A percentile compares a stretch with the other conserved stretches of the same genome.
phyloP scores from a whole-genome alignment of 1,140 invertebrate species.

The Eumeta japonica region DNA sequence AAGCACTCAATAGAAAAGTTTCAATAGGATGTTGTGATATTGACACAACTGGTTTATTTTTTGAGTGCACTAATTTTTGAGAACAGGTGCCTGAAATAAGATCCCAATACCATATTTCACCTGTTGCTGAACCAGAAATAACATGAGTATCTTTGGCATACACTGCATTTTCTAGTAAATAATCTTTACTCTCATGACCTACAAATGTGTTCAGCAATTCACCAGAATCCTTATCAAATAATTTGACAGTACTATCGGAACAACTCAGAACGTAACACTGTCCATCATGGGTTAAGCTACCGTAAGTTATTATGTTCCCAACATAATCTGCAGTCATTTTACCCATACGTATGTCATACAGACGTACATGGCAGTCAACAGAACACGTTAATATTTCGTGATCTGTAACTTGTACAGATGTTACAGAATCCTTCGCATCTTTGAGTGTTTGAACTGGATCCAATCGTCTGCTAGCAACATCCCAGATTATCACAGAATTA shows the following conservation, averaged over 20 bases:
- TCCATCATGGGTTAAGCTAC: conserved; percentile 77
- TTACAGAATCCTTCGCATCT: conserved; percentile 93
- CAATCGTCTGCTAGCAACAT: conserved; percentile 55
- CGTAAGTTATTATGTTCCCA: conserved; percentile 74
- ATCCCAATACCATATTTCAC: conserved; percentile 86
- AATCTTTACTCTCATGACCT: conserved; percentile 78
- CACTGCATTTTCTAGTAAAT: conserved; percentile 83
- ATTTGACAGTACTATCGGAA: conserved; percentile 75
- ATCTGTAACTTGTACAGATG: conserved; percentile 79
- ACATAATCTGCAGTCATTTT: conserved; percentile 81
- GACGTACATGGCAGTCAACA: conserved; percentile 82
- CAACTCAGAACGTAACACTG: conserved; percentile 85
- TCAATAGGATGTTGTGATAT: conserved; percentile 71
- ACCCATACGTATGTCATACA: conserved; percentile 89
- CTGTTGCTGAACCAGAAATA: conserved; percentile 85
- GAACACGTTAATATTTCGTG: conserved; percentile 90
- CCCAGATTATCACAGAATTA: conserved; percentile 89
- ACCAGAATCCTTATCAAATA: conserved; percentile 78
- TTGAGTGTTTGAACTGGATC: conserved; percentile 66
- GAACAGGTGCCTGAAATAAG: conserved; percentile 71
- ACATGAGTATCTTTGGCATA: conserved; percentile 79
- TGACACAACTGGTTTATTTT: conserved; percentile 63
- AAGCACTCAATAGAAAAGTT: conserved; percentile 66
- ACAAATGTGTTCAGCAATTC: conserved; percentile 64
- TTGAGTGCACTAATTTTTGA: conserved; percentile 44